Conservation (phyloP, 2,113 vertebrate genomes). For the Ptilorrhoa leucosticta region DNA sequence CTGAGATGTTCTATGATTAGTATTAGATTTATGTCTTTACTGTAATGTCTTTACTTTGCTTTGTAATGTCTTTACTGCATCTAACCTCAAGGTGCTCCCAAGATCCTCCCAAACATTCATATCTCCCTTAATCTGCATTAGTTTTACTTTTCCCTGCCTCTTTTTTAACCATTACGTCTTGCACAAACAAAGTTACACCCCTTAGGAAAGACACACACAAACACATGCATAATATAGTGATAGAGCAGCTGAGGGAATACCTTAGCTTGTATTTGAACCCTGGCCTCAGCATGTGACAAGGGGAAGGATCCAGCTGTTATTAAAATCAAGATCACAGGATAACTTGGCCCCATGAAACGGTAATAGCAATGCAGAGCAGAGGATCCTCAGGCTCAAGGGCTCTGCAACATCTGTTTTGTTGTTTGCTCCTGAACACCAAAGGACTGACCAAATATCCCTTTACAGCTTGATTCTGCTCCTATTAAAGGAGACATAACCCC, state of each 20-base stretch:
- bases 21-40: background rate
- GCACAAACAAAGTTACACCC: background rate
- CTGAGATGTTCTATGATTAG: background rate
- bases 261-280: background rate
- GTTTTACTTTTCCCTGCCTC: background rate
- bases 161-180: background rate
- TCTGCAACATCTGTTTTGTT: background rate
- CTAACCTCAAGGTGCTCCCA: background rate
- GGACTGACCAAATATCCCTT: background rate
- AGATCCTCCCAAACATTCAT: background rate
- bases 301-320: background rate
- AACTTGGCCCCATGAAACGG: background rate
- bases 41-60: too few species aligned
- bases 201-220: background rate
- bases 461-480: background rate
- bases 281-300: background rate
- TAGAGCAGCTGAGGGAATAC: background rate
- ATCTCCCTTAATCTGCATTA: background rate
- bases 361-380: background rate
- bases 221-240: accelerated
- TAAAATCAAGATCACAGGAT: background rate
- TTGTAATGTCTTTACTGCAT: background rate
- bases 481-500: background rate
- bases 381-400: background rate
- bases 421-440: background rate